Base-by-base conservation (phyloP, 1,140 invertebrate genomes). In the Ganaspis sp. region DNA sequence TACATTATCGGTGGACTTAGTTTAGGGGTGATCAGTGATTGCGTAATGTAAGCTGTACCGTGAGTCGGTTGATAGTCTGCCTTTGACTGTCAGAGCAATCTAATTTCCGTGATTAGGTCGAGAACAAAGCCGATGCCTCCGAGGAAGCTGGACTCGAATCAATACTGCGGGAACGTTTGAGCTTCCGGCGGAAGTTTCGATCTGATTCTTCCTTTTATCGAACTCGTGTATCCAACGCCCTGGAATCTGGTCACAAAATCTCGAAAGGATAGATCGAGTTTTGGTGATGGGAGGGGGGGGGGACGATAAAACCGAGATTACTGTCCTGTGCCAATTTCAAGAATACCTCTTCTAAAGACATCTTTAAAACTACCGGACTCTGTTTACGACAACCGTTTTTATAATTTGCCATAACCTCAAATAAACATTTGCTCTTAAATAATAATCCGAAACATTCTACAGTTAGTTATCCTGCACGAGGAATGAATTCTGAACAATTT, bases 291-390 rank as follows among this genome's bases (percentile, higher is more conserved):
- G n/a, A n/a, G n/a, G n/a, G n/a, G n/a, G 17, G 42, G 12, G 12
- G 1, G n/a, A 1, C 42, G 42, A 49, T 49, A 73, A 75, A 77
- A 37, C 70, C 54, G 17, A 29, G 64, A 12, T 69, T 74, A 71
- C 29, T 75, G 34, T 1, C 42, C 29, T 75, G 34, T 1, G 37
- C 29, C 49, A 23, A 58, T 75, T 75, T 71, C 29, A 34, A 34
- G 29, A 34, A 34, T 34, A 34, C 29, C 29, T 34, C 29, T 34
- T 34, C 29, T 6, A 34, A 34, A 6, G 29, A 34, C 2, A 34
- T 34, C 6, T 34, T 34, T 6, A 34, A 34, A 34, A 34, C 29
- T 3, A 34, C 29, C 29, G 2, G 29, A n/a, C n/a, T n/a, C n/a
- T n/a, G n/a, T n/a, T n/a, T n/a, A n/a, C n/a, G n/a, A n/a, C n/a